Evolutionary conservation across 2,797 vertebrate species (phyloP), one percentile per base, ranked within the genome.

Genomic region (Euphonia xanthogaster): DNA sequence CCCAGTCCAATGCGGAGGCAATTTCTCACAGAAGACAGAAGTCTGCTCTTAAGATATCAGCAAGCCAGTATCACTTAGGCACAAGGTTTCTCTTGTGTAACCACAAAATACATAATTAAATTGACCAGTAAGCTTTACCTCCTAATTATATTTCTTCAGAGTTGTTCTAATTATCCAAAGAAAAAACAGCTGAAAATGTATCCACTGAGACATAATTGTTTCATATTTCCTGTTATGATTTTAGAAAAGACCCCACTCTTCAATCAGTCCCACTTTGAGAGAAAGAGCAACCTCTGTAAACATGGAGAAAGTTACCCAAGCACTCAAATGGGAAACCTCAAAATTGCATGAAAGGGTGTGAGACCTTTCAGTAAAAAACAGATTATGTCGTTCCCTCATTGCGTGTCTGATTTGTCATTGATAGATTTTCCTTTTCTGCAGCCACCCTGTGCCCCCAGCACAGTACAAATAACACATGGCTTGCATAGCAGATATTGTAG

Each of bases 401-500:
- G 24, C 81, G 19, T 45, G 14, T 76, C 51, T 85, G 63, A 70
- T 85, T 75, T 85, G 31, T 60, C 66, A n/a, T 44, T 79, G 74
- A 92, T 79, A 63, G 58, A 66, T 94, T 95, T 94, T 94, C 77
- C 83, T 78, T 70, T 66, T 60, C 20, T 75, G 31, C 12, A 22
- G 13, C 23, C 28, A 14, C 5, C 1, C 1, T 6, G 4, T 8
- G 6, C 15, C 13, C 28, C 18, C 23, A 75, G 25, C 37, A 81
- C 8, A 22, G 33, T 88, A 40, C 51, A 92, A 95, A 70, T 78
- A 78, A 27, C 76, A 58, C 2, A 1, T 76, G 77, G 31, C 70
- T 88, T 92, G 37, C 58, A 76, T 70, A 84, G 71, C 74, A 86
- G 60, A 81, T 95, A 62, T 4, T 60, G 20, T 76, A 93, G 61